Evolutionary conservation across 2,113 vertebrate species (phyloP).

Genomic region (Toxotes chatareus): DNA sequence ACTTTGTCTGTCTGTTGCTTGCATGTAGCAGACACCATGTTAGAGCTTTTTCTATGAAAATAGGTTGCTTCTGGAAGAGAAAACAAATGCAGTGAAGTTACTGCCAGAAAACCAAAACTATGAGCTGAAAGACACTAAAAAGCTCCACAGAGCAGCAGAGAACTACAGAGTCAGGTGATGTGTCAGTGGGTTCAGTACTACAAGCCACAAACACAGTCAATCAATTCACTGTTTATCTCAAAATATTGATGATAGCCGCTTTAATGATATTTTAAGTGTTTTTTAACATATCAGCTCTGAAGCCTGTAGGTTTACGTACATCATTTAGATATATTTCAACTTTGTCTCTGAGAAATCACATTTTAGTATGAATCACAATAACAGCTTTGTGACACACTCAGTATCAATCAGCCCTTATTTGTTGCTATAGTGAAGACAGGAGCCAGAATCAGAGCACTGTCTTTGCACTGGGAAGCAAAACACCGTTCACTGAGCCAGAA

Average conservation of each 20-base stretch:
- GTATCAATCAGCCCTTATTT: background rate
- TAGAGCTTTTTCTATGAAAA: background rate
- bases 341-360: background rate
- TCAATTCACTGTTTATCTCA: background rate
- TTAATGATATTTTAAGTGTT: background rate
- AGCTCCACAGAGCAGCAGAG: no score
- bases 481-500: background rate
- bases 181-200: no score
- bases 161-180: no score
- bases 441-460: background rate
- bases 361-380: background rate
- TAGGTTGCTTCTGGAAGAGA: background rate
- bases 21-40: background rate
- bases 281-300: background rate
- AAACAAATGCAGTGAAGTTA: no score
- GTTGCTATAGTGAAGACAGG: background rate
- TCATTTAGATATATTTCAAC: no score
- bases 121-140: no score
- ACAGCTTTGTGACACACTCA: background rate
- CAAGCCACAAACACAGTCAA: no score
- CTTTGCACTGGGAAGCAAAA: background rate
- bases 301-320: no score
- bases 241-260: background rate
- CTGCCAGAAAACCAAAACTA: no score
- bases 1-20: no score